phyloP scores from a whole-genome alignment of 2,797 vertebrate species.

The Astyanax mexicanus region DNA sequence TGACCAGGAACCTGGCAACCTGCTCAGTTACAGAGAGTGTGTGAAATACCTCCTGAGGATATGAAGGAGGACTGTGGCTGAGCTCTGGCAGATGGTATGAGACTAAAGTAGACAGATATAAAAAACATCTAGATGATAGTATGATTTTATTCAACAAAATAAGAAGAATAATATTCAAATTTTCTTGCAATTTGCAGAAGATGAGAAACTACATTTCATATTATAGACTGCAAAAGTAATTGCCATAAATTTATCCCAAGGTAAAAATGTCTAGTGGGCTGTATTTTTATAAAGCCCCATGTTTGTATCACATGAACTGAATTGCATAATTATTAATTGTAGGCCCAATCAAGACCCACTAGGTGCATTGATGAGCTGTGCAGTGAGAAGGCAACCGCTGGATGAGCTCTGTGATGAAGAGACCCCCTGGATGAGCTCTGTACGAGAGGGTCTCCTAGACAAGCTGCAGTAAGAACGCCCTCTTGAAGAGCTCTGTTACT shows the following conservation, averaged over 20 bases:
- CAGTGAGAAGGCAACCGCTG: neutral
- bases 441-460: neutral
- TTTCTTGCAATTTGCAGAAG: conserved; percentile 3
- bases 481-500: conserved; percentile 1
- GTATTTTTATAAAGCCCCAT: too few species aligned
- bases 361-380: neutral
- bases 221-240: too few species aligned
- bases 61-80: neutral
- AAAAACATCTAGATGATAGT: neutral
- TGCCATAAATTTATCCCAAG: too few species aligned
- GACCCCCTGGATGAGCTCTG: neutral
- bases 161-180: conserved; percentile 9
- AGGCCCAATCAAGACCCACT: too few species aligned
- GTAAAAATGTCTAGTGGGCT: too few species aligned
- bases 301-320: too few species aligned
- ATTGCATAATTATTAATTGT: too few species aligned
- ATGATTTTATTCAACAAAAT: neutral
- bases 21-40: conserved; percentile 27
- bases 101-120: neutral
- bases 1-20: conserved; percentile 62
- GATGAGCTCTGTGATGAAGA: neutral
- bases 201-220: neutral
- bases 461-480: conserved; percentile 36
- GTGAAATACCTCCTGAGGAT: conserved; percentile 16
- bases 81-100: conserved; percentile 15